A percentile compares a stretch with the other conserved stretches of the same genome.
phyloP scores from a whole-genome alignment of 2,888 invertebrate species.

The Agrotis clavis region DNA sequence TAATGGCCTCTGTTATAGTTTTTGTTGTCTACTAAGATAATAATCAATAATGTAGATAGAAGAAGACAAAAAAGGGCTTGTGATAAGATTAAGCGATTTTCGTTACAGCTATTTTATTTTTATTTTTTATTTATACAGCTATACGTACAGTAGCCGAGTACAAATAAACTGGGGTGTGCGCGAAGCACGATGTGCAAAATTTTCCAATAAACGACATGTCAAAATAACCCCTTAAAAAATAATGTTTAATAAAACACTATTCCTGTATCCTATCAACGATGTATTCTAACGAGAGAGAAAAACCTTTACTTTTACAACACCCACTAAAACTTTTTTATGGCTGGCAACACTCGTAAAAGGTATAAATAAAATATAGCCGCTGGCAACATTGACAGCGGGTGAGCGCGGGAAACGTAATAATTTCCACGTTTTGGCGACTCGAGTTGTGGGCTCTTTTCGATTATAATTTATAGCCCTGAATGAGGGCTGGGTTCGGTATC shows the following conservation, averaged over 20 bases:
- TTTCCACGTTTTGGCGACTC: constrained; percentile 87
- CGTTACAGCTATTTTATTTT: neutral
- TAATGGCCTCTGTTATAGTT: neutral
- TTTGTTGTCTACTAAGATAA: too few relatives aligned
- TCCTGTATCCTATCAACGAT: constrained; percentile 76
- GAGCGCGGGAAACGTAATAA: constrained; percentile 80
- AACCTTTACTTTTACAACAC: constrained; percentile 83
- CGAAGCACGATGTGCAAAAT: neutral
- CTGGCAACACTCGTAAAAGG: constrained; percentile 87
- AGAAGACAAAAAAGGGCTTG: neutral
- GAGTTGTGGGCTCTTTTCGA: constrained; percentile 85
- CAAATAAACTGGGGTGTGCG: neutral
- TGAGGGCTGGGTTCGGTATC: constrained; percentile 75
- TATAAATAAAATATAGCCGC: constrained; percentile 86
- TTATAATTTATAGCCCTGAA: constrained; percentile 87
- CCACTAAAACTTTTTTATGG: constrained; percentile 88
- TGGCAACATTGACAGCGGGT: constrained; percentile 81
- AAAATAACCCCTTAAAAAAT: constrained; percentile 43
- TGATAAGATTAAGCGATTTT: neutral
- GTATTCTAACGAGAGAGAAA: constrained; percentile 77
- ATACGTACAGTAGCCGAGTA: neutral
- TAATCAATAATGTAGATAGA: neutral
- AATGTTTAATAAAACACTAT: constrained; percentile 66
- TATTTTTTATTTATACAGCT: too few relatives aligned
- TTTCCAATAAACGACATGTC: neutral